Percentiles rank a stretch among this genome's conserved stretches.
These are phyloP conservation scores for Sciurus carolinensis DNA, from an alignment of 2,797 vertebrate genomes.

Conservation along the genomic window DNA sequence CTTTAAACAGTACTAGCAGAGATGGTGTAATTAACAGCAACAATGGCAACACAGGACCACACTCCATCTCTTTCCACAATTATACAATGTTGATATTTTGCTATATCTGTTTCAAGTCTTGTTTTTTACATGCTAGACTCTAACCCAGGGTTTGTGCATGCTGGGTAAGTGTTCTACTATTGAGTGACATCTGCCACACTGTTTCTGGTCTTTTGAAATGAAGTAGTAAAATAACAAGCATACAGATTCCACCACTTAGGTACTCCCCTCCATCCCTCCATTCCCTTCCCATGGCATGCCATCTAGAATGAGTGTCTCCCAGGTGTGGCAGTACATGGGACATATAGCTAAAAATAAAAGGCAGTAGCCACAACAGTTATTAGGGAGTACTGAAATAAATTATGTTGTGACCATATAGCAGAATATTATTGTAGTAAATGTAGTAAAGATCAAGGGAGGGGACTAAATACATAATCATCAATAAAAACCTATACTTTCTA, in stretches of 20 bases:
- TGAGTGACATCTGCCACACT: not conserved
- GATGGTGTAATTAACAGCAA: not conserved
- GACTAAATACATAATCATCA: not conserved
- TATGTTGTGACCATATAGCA: not conserved
- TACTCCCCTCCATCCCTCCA: not conserved
- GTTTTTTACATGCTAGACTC: no score
- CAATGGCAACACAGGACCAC: not conserved
- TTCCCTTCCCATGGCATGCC: not conserved
- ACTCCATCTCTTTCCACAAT: not conserved
- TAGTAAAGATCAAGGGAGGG: not conserved
- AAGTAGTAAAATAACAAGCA: not conserved
- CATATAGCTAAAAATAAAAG: not conserved
- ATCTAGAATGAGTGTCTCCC: not conserved
- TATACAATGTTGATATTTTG: not conserved
- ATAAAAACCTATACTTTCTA: not conserved
- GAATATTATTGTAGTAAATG: not conserved
- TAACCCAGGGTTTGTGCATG: no score
- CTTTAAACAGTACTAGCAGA: not conserved
- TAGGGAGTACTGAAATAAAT: not conserved
- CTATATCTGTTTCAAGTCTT: not conserved
- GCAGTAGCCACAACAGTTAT: not conserved
- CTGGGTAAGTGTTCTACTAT: no score
- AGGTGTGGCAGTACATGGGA: not conserved
- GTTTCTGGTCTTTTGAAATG: not conserved
- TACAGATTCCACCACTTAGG: not conserved